Base-by-base conservation (phyloP, 1,140 invertebrate genomes). In the Calephelis nemesis region DNA sequence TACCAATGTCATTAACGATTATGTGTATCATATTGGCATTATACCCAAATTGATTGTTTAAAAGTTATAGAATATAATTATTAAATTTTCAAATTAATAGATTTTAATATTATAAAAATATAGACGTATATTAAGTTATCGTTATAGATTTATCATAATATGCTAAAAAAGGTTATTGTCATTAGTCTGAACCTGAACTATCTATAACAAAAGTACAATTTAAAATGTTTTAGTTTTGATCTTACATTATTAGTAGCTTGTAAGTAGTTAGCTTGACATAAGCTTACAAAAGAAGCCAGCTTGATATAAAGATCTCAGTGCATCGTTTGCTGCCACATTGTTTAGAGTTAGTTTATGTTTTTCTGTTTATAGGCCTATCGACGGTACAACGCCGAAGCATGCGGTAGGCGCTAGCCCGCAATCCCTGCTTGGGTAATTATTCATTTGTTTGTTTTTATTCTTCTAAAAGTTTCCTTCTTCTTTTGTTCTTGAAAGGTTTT, bases 371-470 rank as follows among this genome's bases (percentile, higher is more conserved):
- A 91, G 89, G 88, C 89, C 89, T 74, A 85, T 91, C 83, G 89
- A 91, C 74, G 88, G 85, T 80, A 83, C 85, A 63, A 85, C 87
- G 49, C 85, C 89, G 87, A 91, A 91, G 88, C 89, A 91, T 90
- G 89, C 87, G 68, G 89, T 91, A 89, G 88, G 85, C 73, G 87
- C 84, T 88, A 90, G 87, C 73, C 92, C 90, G 79, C 88, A 92
- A 87, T 70, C 90, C 81, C 81, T 92, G 80, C 89, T 92, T 85
- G 91, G 92, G 91, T 92, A 93, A 92, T 87, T 92, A 92, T 92
- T 69, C 73, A 76, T 81, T 79, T 72, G 73, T 74, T 74, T 74
- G 65, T 71, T 69, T 75, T 78, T 73, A 71, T 67, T 74, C 65
- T 63, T 42, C 65, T 54, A 7, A 45, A 42, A 62, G 40, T n/a